Evolutionary conservation across 2,797 vertebrate genomes (phyloP), one percentile per base, ranked within the genome.

Genomic region (Xenentodon cancila): DNA sequence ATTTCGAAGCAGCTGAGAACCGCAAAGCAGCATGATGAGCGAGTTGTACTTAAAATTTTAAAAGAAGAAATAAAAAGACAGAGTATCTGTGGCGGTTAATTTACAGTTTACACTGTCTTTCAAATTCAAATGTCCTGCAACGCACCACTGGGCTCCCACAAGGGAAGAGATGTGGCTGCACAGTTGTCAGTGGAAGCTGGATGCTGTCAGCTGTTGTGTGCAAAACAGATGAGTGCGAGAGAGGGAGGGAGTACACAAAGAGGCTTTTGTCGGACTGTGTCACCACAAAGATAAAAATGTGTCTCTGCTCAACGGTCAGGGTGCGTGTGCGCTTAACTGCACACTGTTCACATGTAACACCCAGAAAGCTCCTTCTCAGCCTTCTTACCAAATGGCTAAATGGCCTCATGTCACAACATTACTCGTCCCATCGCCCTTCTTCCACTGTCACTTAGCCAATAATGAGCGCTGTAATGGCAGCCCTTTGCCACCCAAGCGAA

Each of bases 391-490:
- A 71, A 73, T 46, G 53, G 64, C 65, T 71, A 49, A 73, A 73
- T 46, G 53, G 64, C 65, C 72, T 69, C 17, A 68, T 81, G 81
- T 88, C 82, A 81, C 79, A 71, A 60, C 77, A 75, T 71, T 55
- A 53, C 46, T 25, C 51, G 67, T 81, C 85, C 73, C 74, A 45
- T 80, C 43, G 59, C 80, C 67, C 75, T 72, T 72, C 82, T 52
- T 75, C 66, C 53, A 68, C 79, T 40, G 68, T 79, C 84, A 77
- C 70, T 77, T 81, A 73, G 64, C 52, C 56, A 5, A 75, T 85
- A 83, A 86, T 71, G 75, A 85, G 71, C 68, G 1, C 32, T 42
- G 12, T 84, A 77, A 86, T 82, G 75, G 71, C 75, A 53, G 75
- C 65, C 60, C 69, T 67, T 61, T 51, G 74, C 79, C 74, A 64